phyloP scores from a whole-genome alignment of 2,113 vertebrate genomes.

The Dicaeum eximium region DNA sequence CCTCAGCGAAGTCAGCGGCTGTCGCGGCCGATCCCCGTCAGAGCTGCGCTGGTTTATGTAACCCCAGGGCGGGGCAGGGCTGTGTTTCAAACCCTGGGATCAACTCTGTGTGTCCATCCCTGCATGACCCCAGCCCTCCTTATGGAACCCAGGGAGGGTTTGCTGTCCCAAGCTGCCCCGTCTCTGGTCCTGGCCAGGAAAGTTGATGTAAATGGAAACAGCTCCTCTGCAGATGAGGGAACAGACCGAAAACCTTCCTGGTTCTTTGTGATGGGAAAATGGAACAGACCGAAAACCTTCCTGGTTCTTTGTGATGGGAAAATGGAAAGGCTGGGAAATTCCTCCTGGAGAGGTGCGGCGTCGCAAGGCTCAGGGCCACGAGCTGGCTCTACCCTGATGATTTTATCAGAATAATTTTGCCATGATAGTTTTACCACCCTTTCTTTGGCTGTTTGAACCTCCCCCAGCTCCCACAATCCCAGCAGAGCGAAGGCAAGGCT shows the following conservation, averaged over 20 bases:
- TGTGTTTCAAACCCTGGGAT: fast-evolving
- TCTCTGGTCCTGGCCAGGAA: background rate
- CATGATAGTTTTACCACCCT: background rate
- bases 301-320: fast-evolving
- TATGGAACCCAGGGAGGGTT: fast-evolving
- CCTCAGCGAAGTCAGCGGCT: background rate
- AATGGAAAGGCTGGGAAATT: background rate
- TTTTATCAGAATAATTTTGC: background rate
- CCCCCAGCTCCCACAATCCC: fast-evolving
- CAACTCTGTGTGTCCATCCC: fast-evolving
- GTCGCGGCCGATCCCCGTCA: background rate
- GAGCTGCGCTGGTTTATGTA: background rate
- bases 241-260: fast-evolving
- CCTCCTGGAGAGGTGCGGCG: fast-evolving
- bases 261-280: fast-evolving
- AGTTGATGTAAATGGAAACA: background rate
- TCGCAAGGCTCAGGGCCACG: no score
- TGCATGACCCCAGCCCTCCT: background rate
- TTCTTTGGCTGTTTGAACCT: background rate
- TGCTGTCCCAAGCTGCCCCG: fast-evolving
- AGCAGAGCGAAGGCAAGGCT: fast-evolving
- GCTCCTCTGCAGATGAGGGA: fast-evolving
- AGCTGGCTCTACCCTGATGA: background rate
- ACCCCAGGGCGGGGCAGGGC: background rate
- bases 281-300: fast-evolving